Conservation (phyloP, 2,113 vertebrate species). For the Lepus europaeus region DNA sequence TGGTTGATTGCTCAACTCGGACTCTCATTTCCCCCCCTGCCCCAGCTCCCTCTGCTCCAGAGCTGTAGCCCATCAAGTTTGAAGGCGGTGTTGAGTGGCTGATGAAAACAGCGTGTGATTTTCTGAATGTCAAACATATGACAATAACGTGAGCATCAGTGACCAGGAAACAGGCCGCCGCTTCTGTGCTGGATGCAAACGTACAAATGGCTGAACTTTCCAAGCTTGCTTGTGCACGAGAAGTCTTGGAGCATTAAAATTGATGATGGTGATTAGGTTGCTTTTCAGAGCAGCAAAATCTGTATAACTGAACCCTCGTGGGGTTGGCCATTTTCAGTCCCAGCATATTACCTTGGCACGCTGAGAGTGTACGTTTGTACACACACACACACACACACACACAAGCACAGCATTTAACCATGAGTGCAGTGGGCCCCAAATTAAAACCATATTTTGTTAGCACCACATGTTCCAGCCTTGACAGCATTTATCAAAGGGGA, state of each 20-base stretch:
- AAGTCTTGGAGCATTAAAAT: constrained; percentile 81
- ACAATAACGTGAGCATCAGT: constrained; percentile 81
- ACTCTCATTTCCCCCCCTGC: constrained; percentile 61
- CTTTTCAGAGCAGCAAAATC: constrained; percentile 81
- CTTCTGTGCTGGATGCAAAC: constrained; percentile 56
- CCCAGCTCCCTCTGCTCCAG: constrained; percentile 76
- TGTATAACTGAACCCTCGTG: constrained; percentile 77
- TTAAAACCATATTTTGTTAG: constrained; percentile 83
- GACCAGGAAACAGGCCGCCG: constrained; percentile 73
- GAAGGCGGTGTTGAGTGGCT: constrained; percentile 81
- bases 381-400: background rate
- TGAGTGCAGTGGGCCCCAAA: constrained; percentile 64
- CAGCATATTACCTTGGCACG: constrained; percentile 61
- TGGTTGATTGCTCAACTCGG: constrained; percentile 26
- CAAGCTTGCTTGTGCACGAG: constrained; percentile 69
- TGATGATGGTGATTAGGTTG: constrained; percentile 82
- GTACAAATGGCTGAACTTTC: constrained; percentile 75
- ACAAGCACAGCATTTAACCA: constrained; percentile 44
- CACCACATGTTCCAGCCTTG: constrained; percentile 72
- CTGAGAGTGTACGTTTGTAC: constrained; percentile 53
- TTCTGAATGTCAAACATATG: constrained; percentile 85
- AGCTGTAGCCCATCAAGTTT: constrained; percentile 83
- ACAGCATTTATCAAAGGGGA: constrained; percentile 75
- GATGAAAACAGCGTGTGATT: constrained; percentile 83
- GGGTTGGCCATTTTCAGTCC: constrained; percentile 72